Percentiles rank a stretch among this genome's conserved stretches.
Conservation (phyloP, 2,797 vertebrate species). For the Thunnus albacares region DNA sequence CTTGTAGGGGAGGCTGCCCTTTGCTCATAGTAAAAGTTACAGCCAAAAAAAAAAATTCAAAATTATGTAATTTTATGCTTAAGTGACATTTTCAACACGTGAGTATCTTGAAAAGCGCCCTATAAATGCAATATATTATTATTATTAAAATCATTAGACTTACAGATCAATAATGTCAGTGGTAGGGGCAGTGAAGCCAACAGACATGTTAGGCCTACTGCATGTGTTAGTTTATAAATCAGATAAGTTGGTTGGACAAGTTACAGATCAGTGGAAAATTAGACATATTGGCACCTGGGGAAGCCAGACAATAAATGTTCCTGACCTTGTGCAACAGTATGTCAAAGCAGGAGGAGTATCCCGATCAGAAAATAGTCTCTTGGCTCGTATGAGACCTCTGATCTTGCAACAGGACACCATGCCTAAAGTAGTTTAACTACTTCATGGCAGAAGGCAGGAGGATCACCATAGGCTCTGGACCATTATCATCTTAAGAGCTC, state of each 20-base stretch:
- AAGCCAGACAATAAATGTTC: too few relatives aligned
- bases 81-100: too few relatives aligned
- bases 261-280: too few relatives aligned
- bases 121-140: too few relatives aligned
- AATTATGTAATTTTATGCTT: too few relatives aligned
- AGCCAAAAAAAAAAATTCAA: not conserved
- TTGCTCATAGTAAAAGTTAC: not conserved
- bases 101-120: too few relatives aligned
- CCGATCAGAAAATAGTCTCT: not conserved
- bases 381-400: not conserved
- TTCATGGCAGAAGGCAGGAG: constrained; percentile 38
- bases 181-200: too few relatives aligned
- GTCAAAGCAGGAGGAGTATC: not conserved
- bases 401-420: constrained; percentile 3
- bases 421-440: constrained; percentile 24
- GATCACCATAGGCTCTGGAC: constrained; percentile 45
- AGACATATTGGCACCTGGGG: too few relatives aligned
- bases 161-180: not conserved
- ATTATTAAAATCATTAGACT: too few relatives aligned
- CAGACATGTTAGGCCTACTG: too few relatives aligned
- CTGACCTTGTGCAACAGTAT: not conserved
- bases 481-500: constrained; percentile 71
- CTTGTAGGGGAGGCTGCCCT: not conserved
- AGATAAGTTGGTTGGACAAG: too few relatives aligned
- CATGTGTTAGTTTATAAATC: too few relatives aligned